phyloP scores from a whole-genome alignment of 2,797 vertebrate species.

The Rallus crepitans region DNA sequence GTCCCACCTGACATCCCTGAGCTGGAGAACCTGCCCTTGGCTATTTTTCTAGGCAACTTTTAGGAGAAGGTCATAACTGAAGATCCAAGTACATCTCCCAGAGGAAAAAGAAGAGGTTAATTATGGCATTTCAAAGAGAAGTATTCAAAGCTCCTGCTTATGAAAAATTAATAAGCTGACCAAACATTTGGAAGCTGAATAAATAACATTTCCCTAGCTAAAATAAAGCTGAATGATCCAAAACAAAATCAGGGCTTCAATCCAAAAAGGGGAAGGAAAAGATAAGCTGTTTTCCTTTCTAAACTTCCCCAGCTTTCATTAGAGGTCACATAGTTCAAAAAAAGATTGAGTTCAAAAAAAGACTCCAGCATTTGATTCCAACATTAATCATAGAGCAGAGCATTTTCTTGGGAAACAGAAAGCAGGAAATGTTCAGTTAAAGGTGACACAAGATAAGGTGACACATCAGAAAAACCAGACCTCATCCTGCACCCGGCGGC shows the following conservation, averaged over 20 bases:
- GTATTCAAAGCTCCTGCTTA: neutral
- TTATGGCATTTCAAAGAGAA: constrained; percentile 36
- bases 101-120: neutral
- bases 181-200: constrained; percentile 53
- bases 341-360: neutral
- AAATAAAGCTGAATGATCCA: constrained; percentile 38
- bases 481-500: neutral
- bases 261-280: constrained; percentile 47
- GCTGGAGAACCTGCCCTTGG: neutral
- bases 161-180: constrained; percentile 60
- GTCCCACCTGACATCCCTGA: rapidly evolving
- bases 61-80: neutral
- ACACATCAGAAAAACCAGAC: neutral
- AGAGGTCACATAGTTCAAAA: constrained; percentile 12
- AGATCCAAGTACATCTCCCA: neutral
- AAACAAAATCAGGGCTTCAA: constrained; percentile 2
- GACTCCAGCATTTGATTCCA: neutral
- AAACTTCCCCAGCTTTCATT: neutral
- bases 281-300: constrained; percentile 24
- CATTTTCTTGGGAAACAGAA: neutral
- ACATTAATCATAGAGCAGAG: neutral
- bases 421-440: neutral
- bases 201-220: constrained; percentile 38
- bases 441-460: neutral
- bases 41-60: neutral